phyloP scores from a whole-genome alignment of 2,888 invertebrate species.

The Crocallis elinguaria region DNA sequence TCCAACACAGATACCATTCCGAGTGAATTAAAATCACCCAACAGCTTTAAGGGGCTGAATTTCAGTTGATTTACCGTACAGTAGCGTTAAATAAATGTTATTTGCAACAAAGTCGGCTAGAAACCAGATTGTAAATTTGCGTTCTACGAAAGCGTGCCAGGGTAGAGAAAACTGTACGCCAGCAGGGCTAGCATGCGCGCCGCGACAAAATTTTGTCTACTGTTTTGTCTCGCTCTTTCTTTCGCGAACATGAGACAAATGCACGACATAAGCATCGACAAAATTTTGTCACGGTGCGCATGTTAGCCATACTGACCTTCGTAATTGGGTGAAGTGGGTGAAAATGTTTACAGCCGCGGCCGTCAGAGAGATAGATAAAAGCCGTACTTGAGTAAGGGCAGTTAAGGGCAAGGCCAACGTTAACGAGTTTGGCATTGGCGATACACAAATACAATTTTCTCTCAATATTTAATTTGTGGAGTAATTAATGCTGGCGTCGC shows the following conservation, averaged over 20 bases:
- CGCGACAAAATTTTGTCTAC: too few species aligned
- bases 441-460: conserved; percentile 7
- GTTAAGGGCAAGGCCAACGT: conserved; percentile 27
- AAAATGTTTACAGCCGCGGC: conserved; percentile 18
- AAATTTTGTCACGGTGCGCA: too few species aligned
- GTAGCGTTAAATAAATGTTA: too few species aligned
- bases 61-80: too few species aligned
- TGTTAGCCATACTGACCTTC: conserved; percentile 21
- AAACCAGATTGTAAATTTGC: conserved; percentile 6
- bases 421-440: conserved; percentile 24
- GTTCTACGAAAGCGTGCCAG: conserved; percentile 19
- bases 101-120: conserved; percentile 3
- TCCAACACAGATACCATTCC: too few species aligned
- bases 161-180: conserved; percentile 28
- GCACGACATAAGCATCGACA: too few species aligned
- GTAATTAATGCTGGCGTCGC: neutral
- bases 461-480: neutral
- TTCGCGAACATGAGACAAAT: too few species aligned
- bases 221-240: too few species aligned
- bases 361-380: conserved; percentile 20
- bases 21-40: too few species aligned
- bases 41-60: too few species aligned
- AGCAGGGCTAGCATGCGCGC: too few species aligned
- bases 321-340: conserved; percentile 30
- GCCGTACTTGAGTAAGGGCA: conserved; percentile 16